Evolutionary conservation across 2,113 vertebrate genomes (phyloP), one percentile per base, ranked within the genome.

Genomic region (Dermatemys mawii): DNA sequence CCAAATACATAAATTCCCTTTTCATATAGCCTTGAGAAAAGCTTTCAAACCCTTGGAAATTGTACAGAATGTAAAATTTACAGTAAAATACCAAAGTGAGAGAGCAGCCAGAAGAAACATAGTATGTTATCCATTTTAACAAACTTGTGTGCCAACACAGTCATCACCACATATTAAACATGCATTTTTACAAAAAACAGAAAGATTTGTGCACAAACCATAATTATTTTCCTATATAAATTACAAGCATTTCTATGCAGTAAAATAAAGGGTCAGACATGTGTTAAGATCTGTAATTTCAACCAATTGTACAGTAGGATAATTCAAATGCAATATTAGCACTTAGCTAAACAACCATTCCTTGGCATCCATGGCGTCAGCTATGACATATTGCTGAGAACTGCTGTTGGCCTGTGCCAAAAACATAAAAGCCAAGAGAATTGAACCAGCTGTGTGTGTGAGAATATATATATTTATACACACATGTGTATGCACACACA

Each of bases 1-100:
- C 11, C 51, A 81, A 86, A 86, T 13, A 85, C 14, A 55, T 79
- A 84, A 88, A 83, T 46, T 67, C 17, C 48, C 86, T 76, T 81
- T 54, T 29, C 82, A 89, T 82, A 90, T 75, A 92, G 81, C 4
- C 16, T 70, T 90, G 55, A 83, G 27, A 82, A 90, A 91, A 87
- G 63, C 78, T 92, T 87, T 5, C 78, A 78, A 79, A 55, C 48
- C 87, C 73, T 83, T 89, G 49, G 48, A 5, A n/a, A 81, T 50
- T 79, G 38, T 54, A 32, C 79, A 90, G 75, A 93, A 83, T 8
- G 44, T 16, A 86, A 75, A 19, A 35, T 29, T 80, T 87, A 73
- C 50, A 13, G 78, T 94, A 84, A 87, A 89, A 94, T 44, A 93
- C 85, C 93, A 82, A 94, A 82, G 41, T 88, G 84, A 92, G 38